Conservation (phyloP, 92 coral and sea anemone genomes). For the Anthopleura xanthogrammica region DNA sequence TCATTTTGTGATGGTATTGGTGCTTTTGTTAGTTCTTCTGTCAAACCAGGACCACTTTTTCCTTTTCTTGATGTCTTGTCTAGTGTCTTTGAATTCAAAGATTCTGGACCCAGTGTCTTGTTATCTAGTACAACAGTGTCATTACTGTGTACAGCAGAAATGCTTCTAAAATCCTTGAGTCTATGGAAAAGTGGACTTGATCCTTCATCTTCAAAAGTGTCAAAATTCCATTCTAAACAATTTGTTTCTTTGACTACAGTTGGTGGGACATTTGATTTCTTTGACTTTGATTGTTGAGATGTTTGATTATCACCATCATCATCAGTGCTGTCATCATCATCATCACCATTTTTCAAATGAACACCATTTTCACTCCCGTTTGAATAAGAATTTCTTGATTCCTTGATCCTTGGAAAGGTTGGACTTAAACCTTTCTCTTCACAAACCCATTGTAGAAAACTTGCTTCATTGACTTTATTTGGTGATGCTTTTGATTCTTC, state of each 20-base stretch:
- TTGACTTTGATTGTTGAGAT: too few species aligned
- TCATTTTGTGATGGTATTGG: slow-evolving; percentile 6
- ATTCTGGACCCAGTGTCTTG: not conserved
- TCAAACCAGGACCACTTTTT: not conserved
- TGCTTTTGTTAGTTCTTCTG: not conserved
- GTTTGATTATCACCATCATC: too few species aligned
- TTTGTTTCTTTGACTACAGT: not conserved
- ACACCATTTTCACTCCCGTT: too few species aligned
- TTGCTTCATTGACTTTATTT: not conserved
- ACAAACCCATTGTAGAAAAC: not conserved
- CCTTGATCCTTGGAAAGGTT: not conserved
- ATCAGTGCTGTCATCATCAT: too few species aligned
- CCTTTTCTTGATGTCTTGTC: not conserved
- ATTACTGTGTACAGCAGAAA: not conserved
- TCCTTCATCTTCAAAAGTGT: not conserved
- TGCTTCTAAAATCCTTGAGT: not conserved
- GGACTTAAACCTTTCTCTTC: not conserved
- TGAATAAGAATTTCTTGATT: not conserved
- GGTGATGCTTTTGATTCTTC: not conserved
- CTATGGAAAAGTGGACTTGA: not conserved
- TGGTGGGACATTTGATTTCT: not conserved
- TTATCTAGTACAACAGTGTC: not conserved
- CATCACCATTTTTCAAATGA: too few species aligned
- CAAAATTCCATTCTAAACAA: not conserved
- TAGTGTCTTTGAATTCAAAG: not conserved